phyloP scores from a whole-genome alignment of 1,140 invertebrate genomes.

The Nebria ingens region DNA sequence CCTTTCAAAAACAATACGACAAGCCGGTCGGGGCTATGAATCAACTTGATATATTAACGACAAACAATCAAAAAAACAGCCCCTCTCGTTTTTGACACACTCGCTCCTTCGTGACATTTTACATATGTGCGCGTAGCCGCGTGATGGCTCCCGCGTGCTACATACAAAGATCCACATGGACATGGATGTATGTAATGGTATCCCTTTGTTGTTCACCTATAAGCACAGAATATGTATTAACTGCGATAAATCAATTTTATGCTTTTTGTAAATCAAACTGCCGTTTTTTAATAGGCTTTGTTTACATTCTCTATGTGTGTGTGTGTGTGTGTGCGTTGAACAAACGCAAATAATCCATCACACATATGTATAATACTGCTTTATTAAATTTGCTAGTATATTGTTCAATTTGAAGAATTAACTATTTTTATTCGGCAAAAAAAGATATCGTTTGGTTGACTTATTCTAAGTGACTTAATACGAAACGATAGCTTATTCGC shows the following conservation, averaged over 20 bases:
- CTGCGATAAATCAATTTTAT: conserved; percentile 14
- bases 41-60: conserved; percentile 7
- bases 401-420: no score
- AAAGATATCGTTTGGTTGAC: no score
- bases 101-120: not conserved
- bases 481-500: no score
- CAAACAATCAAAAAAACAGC: conserved; percentile 1
- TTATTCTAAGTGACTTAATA: no score
- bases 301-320: no score
- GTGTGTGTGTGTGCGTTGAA: no score
- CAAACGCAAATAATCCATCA: no score
- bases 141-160: not conserved
- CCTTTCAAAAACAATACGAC: conserved; percentile 4
- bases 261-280: conserved; percentile 14
- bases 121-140: not conserved
- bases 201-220: conserved; percentile 3
- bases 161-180: not conserved
- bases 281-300: conserved; percentile 10
- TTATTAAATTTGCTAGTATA: no score
- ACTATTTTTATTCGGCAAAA: no score
- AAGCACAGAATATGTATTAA: conserved; percentile 11
- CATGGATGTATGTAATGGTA: not conserved
- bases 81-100: not conserved
- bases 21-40: not conserved
- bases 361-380: no score